phyloP scores from a whole-genome alignment of 1,140 invertebrate species.

The Formica exsecta region DNA sequence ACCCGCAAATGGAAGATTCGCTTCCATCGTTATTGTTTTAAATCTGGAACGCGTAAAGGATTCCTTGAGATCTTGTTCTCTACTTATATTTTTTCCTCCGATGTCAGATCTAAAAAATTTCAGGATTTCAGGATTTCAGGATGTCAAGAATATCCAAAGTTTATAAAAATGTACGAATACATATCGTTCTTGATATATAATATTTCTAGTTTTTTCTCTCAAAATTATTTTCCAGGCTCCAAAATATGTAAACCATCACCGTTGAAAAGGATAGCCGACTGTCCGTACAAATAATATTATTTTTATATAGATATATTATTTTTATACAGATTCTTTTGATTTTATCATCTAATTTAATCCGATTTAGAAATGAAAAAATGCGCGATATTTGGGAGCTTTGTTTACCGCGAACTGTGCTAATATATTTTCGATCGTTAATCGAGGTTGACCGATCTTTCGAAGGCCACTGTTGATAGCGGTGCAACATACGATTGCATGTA shows the following conservation, averaged over 20 bases:
- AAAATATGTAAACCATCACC: background rate
- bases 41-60: too few relatives aligned
- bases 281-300: background rate
- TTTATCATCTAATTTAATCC: background rate
- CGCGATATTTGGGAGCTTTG: background rate
- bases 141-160: background rate
- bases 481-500: conserved; percentile 22
- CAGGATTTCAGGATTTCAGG: too few relatives aligned
- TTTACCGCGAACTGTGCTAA: background rate
- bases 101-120: too few relatives aligned
- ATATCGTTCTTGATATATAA: too few relatives aligned
- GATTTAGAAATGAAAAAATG: background rate
- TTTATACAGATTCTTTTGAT: background rate
- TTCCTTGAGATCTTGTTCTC: too few relatives aligned
- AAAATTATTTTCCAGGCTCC: background rate
- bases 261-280: background rate
- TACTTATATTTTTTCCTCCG: too few relatives aligned
- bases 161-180: background rate
- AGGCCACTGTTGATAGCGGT: background rate
- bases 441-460: background rate
- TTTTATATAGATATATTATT: background rate
- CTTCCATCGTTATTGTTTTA: background rate
- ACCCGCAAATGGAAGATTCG: conserved; percentile 12
- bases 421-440: conserved; percentile 23
- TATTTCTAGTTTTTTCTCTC: too few relatives aligned